Evolutionary conservation across 1,140 invertebrate species (phyloP).

Genomic region (Leptinotarsa lineolata): DNA sequence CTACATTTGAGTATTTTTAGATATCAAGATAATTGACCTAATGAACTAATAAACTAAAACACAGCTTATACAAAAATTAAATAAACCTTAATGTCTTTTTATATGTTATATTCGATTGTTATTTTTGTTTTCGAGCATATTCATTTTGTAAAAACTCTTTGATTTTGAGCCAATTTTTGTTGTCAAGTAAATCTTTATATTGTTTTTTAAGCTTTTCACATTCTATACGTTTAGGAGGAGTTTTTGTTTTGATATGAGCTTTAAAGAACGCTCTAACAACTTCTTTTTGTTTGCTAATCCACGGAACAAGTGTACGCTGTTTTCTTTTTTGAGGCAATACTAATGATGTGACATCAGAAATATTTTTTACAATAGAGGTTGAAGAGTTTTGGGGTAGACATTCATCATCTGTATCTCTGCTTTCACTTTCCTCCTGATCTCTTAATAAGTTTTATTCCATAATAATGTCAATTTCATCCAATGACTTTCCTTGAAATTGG

Average conservation of each 20-base stretch:
- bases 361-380: not conserved
- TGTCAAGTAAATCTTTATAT: constrained; percentile 8
- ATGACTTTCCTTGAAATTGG: constrained; percentile 46
- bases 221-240: constrained; percentile 18
- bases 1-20: too few species aligned
- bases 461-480: constrained; percentile 52
- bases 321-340: not conserved
- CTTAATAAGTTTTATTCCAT: constrained; percentile 40
- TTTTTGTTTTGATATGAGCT: constrained; percentile 19
- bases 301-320: not conserved
- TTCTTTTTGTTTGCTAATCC: constrained; percentile 13
- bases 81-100: too few species aligned
- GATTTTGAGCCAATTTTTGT: constrained; percentile 21
- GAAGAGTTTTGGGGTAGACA: not conserved
- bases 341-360: not conserved
- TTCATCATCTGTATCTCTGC: not conserved
- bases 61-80: too few species aligned
- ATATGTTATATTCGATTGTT: too few species aligned
- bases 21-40: too few species aligned
- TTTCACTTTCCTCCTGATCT: constrained; percentile 13
- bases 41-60: too few species aligned
- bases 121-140: too few species aligned
- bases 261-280: constrained; percentile 18
- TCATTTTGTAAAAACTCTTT: not conserved
- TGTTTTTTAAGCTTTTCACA: constrained; percentile 19